A percentile compares a stretch with the other conserved stretches of the same genome.
Evolutionary conservation across 1,140 invertebrate species (phyloP).

Genomic region (Coptotermes formosanus): DNA sequence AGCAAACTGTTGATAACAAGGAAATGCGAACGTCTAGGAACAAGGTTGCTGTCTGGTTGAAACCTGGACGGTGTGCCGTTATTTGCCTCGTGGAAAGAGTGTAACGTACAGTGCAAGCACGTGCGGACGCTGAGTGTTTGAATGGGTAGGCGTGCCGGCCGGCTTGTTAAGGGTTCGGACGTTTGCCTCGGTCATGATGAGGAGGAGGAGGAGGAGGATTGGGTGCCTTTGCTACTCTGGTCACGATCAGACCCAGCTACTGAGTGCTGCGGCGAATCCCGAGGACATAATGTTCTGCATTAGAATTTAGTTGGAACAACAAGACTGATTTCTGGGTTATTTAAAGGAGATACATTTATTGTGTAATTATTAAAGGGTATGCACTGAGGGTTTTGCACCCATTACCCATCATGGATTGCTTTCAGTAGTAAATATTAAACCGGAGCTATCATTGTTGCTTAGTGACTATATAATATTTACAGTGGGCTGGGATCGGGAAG

Average conservation of each 20-base stretch:
- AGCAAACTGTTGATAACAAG: no score
- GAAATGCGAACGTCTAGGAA: no score
- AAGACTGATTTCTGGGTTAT: no score
- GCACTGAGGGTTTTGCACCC: no score
- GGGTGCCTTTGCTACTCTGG: neutral
- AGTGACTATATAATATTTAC: no score
- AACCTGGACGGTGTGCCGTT: neutral
- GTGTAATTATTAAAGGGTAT: no score
- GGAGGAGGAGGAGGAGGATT: neutral
- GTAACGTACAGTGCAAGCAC: neutral
- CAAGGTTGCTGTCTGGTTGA: no score
- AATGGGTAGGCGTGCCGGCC: neutral
- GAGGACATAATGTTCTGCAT: neutral
- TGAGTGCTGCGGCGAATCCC: neutral
- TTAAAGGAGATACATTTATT: no score
- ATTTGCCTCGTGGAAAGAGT: neutral
- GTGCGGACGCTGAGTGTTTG: neutral
- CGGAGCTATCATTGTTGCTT: no score
- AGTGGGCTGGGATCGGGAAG: no score
- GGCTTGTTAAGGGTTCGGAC: constrained; percentile 2
- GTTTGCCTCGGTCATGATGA: constrained; percentile 7
- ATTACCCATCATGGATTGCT: no score
- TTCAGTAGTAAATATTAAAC: no score
- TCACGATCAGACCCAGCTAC: neutral
- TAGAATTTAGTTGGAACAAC: neutral